These are phyloP conservation scores for Stegastes partitus DNA, from an alignment of 2,113 vertebrate genomes.

Conservation along the genomic window DNA sequence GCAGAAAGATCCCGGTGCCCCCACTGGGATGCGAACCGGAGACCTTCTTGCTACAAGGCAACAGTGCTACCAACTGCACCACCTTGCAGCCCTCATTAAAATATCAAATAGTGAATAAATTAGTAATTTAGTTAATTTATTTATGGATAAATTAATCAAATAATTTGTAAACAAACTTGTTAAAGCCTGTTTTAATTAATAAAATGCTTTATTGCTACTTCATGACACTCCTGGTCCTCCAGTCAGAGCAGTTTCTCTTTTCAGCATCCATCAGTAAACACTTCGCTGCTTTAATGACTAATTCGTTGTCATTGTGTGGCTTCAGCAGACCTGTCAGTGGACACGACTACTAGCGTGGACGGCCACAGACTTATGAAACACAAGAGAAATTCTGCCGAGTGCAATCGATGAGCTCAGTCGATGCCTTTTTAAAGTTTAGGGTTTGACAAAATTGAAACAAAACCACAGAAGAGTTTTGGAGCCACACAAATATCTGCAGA, in stretches of 20 bases:
- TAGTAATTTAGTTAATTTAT: no score
- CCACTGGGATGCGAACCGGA: no score
- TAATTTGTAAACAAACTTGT: no score
- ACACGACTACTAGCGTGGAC: background rate
- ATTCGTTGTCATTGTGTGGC: background rate
- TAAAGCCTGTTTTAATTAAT: no score
- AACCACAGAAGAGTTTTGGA: background rate
- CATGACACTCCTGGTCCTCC: no score
- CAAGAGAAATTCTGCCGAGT: background rate
- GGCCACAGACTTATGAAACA: background rate
- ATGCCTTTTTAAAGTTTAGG: background rate
- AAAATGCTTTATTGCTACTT: no score
- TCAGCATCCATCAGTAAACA: background rate
- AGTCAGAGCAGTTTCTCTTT: slow-evolving; percentile 26
- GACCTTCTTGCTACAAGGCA: no score
- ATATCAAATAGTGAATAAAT: no score
- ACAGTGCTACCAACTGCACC: no score
- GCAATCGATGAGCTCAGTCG: background rate
- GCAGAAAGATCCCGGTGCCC: no score
- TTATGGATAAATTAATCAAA: no score
- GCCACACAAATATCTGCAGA: slow-evolving; percentile 33
- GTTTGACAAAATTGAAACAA: background rate
- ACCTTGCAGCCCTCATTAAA: no score
- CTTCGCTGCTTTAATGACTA: slow-evolving; percentile 1
- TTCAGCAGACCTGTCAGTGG: slow-evolving; percentile 10